These are phyloP conservation scores for Chalcosyrphus nemorum DNA, from an alignment of 2,888 invertebrate species.

Conservation along the genomic window DNA sequence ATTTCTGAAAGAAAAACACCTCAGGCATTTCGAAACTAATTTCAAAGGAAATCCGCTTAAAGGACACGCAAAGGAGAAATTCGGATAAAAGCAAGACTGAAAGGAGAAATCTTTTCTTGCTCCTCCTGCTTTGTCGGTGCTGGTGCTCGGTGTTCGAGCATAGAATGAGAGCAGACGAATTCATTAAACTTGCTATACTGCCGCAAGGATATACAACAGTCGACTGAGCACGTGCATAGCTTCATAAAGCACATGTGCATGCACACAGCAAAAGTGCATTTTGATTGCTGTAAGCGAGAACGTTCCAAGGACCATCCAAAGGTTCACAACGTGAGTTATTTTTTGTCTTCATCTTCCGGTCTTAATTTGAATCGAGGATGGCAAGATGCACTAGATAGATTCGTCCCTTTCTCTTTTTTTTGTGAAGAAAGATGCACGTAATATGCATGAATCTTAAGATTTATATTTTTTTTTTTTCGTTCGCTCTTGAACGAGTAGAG, in stretches of 20 bases:
- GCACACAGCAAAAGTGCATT: slow-evolving; percentile 44
- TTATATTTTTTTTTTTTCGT: slow-evolving; percentile 15
- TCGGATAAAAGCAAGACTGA: slow-evolving; percentile 9
- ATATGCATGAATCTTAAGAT: slow-evolving; percentile 54
- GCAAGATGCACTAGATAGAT: slow-evolving; percentile 11
- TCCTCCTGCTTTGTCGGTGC: slow-evolving; percentile 21
- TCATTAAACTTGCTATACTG: slow-evolving; percentile 62
- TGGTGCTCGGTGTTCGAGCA: too few relatives aligned
- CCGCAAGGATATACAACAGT: slow-evolving; percentile 40
- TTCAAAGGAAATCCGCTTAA: slow-evolving; percentile 68
- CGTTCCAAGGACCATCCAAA: slow-evolving; percentile 16
- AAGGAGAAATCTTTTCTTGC: slow-evolving; percentile 11
- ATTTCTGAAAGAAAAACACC: slow-evolving; percentile 34
- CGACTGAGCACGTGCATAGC: slow-evolving; percentile 40
- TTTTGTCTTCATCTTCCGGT: slow-evolving; percentile 26
- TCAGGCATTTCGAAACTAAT: slow-evolving; percentile 66
- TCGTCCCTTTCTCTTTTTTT: slow-evolving; percentile 11
- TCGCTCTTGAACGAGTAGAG: not conserved
- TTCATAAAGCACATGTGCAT: slow-evolving; percentile 19
- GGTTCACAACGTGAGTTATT: slow-evolving; percentile 48
- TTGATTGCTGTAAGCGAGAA: slow-evolving; percentile 61
- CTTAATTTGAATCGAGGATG: slow-evolving; percentile 54
- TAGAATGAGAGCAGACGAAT: slow-evolving; percentile 63
- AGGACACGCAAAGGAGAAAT: slow-evolving; percentile 62
- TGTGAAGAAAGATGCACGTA: slow-evolving; percentile 24